Conservation (phyloP, 1,140 invertebrate genomes). For the Cataglyphis hispanica region DNA sequence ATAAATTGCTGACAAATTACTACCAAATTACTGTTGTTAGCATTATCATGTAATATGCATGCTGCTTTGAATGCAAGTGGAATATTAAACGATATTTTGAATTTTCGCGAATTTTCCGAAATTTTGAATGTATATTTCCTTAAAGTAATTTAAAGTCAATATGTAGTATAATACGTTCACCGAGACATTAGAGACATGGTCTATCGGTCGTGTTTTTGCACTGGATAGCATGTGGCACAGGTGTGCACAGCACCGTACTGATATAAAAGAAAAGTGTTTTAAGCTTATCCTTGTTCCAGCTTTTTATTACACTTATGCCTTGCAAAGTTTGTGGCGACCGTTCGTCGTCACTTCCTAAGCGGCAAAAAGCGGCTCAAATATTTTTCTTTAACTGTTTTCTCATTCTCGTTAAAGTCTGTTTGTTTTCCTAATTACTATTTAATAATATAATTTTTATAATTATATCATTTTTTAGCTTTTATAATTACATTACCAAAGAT, state of each 20-base stretch:
- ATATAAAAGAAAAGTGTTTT: conserved; percentile 56
- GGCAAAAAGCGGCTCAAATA: conserved; percentile 11
- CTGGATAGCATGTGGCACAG: conserved; percentile 30
- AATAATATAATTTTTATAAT: neutral
- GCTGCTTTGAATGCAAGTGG: conserved; percentile 3
- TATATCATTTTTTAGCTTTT: neutral
- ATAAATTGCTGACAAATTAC: conserved; percentile 36
- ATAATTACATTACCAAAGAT: neutral
- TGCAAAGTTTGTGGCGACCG: conserved; percentile 44
- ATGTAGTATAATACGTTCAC: neutral
- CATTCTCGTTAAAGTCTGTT: neutral
- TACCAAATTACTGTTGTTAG: conserved; percentile 28
- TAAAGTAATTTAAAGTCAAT: conserved; percentile 23
- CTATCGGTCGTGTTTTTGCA: neutral
- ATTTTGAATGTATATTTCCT: neutral
- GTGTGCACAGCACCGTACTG: conserved; percentile 12
- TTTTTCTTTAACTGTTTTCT: neutral
- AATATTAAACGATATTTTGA: conserved; percentile 33
- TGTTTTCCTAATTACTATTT: neutral
- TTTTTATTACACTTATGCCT: conserved; percentile 50
- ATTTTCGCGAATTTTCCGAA: neutral
- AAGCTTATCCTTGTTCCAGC: conserved; percentile 37
- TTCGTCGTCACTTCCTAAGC: neutral
- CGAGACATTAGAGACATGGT: conserved; percentile 8
- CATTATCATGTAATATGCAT: conserved; percentile 20